Evolutionary conservation across 2,888 invertebrate species (phyloP).

Genomic region (Flexamia atlantica): DNA sequence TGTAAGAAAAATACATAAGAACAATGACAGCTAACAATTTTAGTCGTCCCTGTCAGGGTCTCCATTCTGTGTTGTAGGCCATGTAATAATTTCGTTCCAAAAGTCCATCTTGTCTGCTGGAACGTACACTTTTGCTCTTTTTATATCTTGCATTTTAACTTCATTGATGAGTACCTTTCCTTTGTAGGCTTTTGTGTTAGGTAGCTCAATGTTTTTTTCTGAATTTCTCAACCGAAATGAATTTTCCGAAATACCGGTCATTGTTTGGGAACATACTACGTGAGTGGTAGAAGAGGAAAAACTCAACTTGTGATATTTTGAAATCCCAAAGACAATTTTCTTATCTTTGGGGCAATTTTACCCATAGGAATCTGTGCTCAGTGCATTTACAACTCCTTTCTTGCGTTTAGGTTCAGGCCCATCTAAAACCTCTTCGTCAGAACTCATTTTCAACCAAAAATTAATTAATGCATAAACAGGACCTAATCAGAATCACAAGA

Average conservation of each 20-base stretch:
- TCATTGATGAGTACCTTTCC: constrained; percentile 14
- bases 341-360: constrained; percentile 44
- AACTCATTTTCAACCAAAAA: too few relatives aligned
- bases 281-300: constrained; percentile 17
- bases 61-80: constrained; percentile 19
- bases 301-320: constrained; percentile 34
- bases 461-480: too few relatives aligned
- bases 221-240: constrained; percentile 7
- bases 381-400: too few relatives aligned
- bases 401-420: too few relatives aligned
- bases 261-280: neutral
- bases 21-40: neutral
- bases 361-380: constrained; percentile 48
- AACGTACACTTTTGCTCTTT: constrained; percentile 18
- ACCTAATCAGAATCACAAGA: too few relatives aligned
- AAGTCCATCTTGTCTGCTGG: constrained; percentile 16
- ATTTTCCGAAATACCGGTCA: constrained; percentile 4
- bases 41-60: constrained; percentile 24
- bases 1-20: neutral
- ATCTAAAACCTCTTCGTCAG: too few relatives aligned
- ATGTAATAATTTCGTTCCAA: constrained; percentile 15
- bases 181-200: constrained; percentile 6
- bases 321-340: constrained; percentile 30
- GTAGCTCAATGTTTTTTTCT: constrained; percentile 18
- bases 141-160: constrained; percentile 32